A percentile compares a stretch with the other conserved stretches of the same genome.
Conservation (phyloP, 92 coral and sea anemone genomes). For the Isaurus tuberculatus region DNA sequence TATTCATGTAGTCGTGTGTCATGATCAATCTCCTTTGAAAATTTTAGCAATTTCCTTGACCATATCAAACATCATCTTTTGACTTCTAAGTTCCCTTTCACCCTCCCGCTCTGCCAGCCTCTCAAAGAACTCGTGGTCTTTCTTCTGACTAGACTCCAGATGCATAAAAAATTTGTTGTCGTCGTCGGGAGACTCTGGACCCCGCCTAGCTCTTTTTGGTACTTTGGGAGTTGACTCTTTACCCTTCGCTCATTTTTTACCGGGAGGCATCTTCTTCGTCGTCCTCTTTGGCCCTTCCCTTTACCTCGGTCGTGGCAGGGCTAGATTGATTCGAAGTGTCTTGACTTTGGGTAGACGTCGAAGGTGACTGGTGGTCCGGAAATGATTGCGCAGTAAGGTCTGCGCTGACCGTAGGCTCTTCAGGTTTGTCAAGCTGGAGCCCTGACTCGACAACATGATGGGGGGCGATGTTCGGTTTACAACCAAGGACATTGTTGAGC, state of each 20-base stretch:
- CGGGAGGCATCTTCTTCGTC: conserved; percentile 36
- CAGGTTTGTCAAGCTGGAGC: conserved; percentile 26
- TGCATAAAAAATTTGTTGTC: conserved; percentile 22
- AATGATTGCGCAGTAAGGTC: conserved; percentile 12
- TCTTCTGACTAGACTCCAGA: conserved; percentile 50
- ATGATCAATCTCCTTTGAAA: conserved; percentile 47
- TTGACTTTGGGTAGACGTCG: conserved; percentile 30
- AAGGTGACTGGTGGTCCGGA: conserved; percentile 15
- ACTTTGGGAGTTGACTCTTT: conserved; percentile 36
- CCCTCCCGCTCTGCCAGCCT: conserved; percentile 57
- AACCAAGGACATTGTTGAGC: conserved; percentile 44
- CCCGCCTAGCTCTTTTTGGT: conserved; percentile 38
- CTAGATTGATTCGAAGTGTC: conserved; percentile 28
- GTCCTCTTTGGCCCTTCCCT: conserved; percentile 24
- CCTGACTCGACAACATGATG: conserved; percentile 36
- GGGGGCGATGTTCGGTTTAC: conserved; percentile 38
- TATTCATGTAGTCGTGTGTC: conserved; percentile 18
- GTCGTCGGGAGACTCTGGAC: conserved; percentile 31
- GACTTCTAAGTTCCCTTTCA: conserved; percentile 64
- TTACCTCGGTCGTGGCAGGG: conserved; percentile 34
- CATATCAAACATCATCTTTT: conserved; percentile 54
- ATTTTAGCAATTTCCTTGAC: conserved; percentile 58
- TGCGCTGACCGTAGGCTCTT: conserved; percentile 23
- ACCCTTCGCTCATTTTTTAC: conserved; percentile 32
- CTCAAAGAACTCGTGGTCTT: conserved; percentile 59